Base-by-base conservation (phyloP, 2,888 invertebrate species). In the Notodonta dromedarius region DNA sequence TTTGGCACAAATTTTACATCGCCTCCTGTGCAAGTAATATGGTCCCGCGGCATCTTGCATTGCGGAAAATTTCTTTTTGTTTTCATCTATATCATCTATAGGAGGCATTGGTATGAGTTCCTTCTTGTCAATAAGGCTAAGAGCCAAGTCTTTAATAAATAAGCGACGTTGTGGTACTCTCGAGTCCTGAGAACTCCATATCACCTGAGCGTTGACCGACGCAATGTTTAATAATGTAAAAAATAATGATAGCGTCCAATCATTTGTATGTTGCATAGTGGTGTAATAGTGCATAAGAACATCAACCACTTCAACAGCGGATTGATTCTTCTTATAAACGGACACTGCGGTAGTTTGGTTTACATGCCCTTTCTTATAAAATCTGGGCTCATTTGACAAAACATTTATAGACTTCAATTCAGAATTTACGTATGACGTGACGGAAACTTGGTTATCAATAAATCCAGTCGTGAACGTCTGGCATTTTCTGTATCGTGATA, bases 251-350 rank as follows among this genome's bases (percentile, higher is more conserved):
- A 91, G 66, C 0, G 88, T 86, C 93, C 93, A 94, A 67, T 89
- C 85, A 66, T 92, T 91, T n/a, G 88, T 87, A 61, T 87, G 82
- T 61, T 91, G 89, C 85, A 89, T 84, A 6, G 92, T 90, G 0
- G 92, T 92, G 63, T 93, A 93, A 72, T 90, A 90, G 77, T 90
- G 85, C 87, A 91, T 91, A 9, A 93, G 71, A 9, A 93, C 90
- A 75, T 91, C 89, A 11, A 89, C 66, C 11, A 93, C 89, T 82
- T 89, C 86, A 3, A 91, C 89, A 0, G 87, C 81, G 3, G 89
- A 85, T 46, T 88, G 85, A 64, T 89, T 82, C 69, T 86, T 92
- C 67, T 89, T 91, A 69, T 93, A 93, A 40, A 82, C 71, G 5
- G 89, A 85, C 5, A 88, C 86, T 6, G 85, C 86, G 44, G 88